phyloP scores from a whole-genome alignment of 2,888 invertebrate species.

The Sisyra terminalis region DNA sequence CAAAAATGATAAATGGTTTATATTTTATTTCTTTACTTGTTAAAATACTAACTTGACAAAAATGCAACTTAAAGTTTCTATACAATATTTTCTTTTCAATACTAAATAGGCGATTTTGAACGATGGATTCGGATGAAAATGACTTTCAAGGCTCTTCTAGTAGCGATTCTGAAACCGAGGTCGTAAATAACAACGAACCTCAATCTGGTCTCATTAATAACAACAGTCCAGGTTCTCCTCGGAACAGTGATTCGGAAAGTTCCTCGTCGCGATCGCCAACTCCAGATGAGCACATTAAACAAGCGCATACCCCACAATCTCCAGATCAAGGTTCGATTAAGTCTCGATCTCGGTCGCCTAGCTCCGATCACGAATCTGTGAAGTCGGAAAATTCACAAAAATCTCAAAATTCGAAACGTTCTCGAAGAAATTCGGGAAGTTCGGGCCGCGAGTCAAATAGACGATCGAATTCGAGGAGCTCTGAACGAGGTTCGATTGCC shows the following conservation, averaged over 20 bases:
- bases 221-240: constrained; percentile 10
- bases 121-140: constrained; percentile 36
- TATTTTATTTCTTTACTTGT: background rate
- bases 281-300: constrained; percentile 3
- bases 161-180: constrained; percentile 21
- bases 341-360: constrained; percentile 1
- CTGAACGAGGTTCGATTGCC: constrained; percentile 5
- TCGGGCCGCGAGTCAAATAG: constrained; percentile 1
- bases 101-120: background rate
- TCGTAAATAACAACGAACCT: constrained; percentile 9
- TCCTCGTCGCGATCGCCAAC: constrained; percentile 6
- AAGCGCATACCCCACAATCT: background rate
- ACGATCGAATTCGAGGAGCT: constrained; percentile 2
- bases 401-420: background rate
- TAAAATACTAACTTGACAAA: background rate
- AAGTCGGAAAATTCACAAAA: background rate
- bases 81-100: background rate
- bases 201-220: constrained; percentile 11
- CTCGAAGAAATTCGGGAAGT: constrained; percentile 1
- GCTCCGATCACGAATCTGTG: background rate
- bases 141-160: constrained; percentile 36
- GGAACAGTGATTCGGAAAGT: constrained; percentile 6
- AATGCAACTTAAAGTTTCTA: background rate
- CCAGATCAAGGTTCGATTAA: background rate
- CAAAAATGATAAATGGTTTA: constrained; percentile 2